Evolutionary conservation across 1,140 invertebrate genomes (phyloP), one percentile per base, ranked within the genome.

Genomic region (Platyscapa corneri): DNA sequence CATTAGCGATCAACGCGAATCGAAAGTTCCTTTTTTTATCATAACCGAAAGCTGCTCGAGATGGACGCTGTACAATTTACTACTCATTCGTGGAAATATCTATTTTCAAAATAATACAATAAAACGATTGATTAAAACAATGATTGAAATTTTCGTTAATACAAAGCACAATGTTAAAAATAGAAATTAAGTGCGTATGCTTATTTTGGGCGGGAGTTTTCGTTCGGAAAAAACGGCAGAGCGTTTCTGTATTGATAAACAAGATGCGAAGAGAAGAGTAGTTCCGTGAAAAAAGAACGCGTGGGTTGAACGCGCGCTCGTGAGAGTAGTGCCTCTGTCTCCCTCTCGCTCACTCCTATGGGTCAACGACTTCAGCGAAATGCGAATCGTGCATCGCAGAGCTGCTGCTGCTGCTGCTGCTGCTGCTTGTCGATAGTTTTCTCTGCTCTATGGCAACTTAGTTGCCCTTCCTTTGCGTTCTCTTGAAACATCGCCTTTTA

Each of bases 281-380:
- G 49, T 74, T 76, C 37, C 56, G 56, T 60, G 82, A 77, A 84
- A 84, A 83, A 78, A 60, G 74, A 85, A 67, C 83, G 74, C 56
- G 39, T 78, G 30, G 70, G 86, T 77, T 77, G 87, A 85, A 37
- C 75, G 27, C 37, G 56, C 32, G 56, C 67, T 60, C 60, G 34
- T 60, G 86, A 87, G 81, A 74, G 83, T 82, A 83, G 53, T 70
- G 84, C 70, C 83, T 81, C 84, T 87, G 70, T 81, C 85, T 46
- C 42, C 12, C 42, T 87, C 82, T 83, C 42, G 67, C 53, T 30
- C 70, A 3, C 81, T 75, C 70, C 34, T 64, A 65, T 85, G 86
- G 89, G 89, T 91, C 90, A 90, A 90, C 87, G 91, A 90, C 89
- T 91, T 88, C 87, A 85, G 82, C 88, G 86, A 85, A 88, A 80